Conservation (phyloP, 2,888 invertebrate species). For the Ochropleura leucogaster region DNA sequence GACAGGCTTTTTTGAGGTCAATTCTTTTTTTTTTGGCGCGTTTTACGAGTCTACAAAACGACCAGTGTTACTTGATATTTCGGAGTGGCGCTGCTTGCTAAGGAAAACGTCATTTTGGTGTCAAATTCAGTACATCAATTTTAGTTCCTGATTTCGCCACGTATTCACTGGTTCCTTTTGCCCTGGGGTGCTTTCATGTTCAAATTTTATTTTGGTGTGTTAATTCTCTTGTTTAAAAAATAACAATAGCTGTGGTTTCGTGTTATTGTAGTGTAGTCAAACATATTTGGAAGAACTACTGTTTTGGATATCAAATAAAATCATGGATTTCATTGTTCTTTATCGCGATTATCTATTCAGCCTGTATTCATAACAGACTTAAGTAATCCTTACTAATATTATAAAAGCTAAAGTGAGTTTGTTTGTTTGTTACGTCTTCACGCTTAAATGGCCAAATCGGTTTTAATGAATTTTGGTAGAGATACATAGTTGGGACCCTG, state of each 20-base stretch:
- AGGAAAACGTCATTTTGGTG: neutral
- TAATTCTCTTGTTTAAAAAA: slow-evolving; percentile 14
- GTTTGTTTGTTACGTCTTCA: no score
- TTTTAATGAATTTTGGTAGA: no score
- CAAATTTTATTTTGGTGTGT: slow-evolving; percentile 8
- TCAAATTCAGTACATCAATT: slow-evolving; percentile 2
- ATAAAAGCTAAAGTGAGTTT: no score
- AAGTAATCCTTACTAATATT: neutral
- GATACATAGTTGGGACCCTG: no score
- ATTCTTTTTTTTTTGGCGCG: slow-evolving; percentile 60
- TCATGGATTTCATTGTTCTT: neutral
- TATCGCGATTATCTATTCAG: neutral
- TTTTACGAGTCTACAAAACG: slow-evolving; percentile 26
- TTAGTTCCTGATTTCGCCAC: neutral
- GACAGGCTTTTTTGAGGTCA: slow-evolving; percentile 66
- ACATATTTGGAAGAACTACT: neutral
- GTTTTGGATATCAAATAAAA: slow-evolving; percentile 4
- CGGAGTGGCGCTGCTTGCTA: slow-evolving; percentile 11
- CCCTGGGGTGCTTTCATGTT: slow-evolving; percentile 5
- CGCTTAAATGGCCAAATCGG: no score
- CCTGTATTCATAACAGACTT: neutral
- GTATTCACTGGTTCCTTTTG: neutral
- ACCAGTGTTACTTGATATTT: slow-evolving; percentile 18
- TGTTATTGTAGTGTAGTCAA: slow-evolving; percentile 4
- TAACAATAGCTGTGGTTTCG: slow-evolving; percentile 29